A percentile compares a stretch with the other conserved stretches of the same genome.
Conservation (phyloP, 2,113 vertebrate genomes). For the Leiothrix lutea region DNA sequence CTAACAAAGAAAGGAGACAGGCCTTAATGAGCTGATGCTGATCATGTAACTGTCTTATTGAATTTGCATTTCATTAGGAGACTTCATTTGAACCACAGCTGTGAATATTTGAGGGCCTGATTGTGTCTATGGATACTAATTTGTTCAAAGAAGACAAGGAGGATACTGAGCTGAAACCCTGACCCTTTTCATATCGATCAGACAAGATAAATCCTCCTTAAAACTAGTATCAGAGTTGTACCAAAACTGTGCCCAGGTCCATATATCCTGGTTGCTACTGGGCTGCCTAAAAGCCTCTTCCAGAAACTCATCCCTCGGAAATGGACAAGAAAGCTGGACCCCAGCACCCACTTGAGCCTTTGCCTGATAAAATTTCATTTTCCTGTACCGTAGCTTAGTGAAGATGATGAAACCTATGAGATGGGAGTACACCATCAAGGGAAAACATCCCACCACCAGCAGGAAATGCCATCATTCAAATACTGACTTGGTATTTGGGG, state of each 20-base stretch:
- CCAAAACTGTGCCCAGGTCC: accelerated
- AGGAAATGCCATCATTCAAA: neutral
- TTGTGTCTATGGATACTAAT: slow-evolving; percentile 65
- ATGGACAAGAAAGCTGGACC: neutral
- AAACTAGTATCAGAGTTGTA: neutral
- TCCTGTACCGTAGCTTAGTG: neutral
- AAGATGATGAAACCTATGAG: neutral
- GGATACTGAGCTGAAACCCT: slow-evolving; percentile 11
- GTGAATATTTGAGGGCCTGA: slow-evolving; percentile 59
- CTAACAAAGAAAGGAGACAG: slow-evolving; percentile 54
- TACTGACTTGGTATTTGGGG: neutral
- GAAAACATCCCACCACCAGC: neutral
- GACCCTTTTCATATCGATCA: slow-evolving; percentile 3
- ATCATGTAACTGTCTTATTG: slow-evolving; percentile 68
- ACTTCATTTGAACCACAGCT: slow-evolving; percentile 68
- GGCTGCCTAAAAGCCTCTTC: neutral
- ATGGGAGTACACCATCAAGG: neutral
- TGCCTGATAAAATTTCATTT: neutral
- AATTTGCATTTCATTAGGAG: slow-evolving; percentile 70
- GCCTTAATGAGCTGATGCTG: slow-evolving; percentile 66
- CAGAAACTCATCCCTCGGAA: neutral
- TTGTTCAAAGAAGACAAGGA: slow-evolving; percentile 58
- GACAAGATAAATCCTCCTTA: neutral
- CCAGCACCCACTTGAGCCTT: neutral
- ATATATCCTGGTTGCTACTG: neutral